Conservation (phyloP, 2,888 invertebrate species). For the Drosophila multiciliata region DNA sequence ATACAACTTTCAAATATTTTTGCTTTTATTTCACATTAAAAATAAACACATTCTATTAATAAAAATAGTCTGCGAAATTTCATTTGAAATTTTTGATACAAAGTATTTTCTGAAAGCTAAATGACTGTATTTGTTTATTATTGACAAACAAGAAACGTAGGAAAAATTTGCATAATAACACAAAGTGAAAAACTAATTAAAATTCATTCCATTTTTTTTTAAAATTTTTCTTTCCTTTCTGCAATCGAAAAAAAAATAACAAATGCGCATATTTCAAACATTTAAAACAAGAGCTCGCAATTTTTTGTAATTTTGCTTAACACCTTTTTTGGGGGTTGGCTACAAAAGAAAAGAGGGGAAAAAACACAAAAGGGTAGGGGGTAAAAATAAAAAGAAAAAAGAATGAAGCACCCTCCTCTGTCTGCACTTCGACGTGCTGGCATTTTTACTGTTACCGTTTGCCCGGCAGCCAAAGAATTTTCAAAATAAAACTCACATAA, state of each 20-base stretch:
- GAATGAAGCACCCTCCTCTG: constrained; percentile 35
- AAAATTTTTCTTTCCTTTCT: constrained; percentile 22
- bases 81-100: not conserved
- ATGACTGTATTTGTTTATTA: constrained; percentile 52
- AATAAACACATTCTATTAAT: not conserved
- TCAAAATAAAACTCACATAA: constrained; percentile 64
- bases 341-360: not conserved
- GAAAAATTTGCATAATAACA: constrained; percentile 55
- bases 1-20: not conserved
- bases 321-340: constrained; percentile 58
- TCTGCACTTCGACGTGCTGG: constrained; percentile 62
- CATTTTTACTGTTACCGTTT: constrained; percentile 51
- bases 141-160: constrained; percentile 28
- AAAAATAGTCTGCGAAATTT: not conserved
- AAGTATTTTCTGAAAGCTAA: not conserved
- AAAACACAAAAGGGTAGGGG: not conserved
- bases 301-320: constrained; percentile 59
- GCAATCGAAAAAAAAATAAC: constrained; percentile 11
- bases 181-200: constrained; percentile 62
- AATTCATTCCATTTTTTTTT: constrained; percentile 52
- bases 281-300: constrained; percentile 48
- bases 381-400: constrained; percentile 27
- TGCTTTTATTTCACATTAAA: not conserved
- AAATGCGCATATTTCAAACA: constrained; percentile 62
- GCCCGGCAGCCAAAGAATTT: constrained; percentile 60